These are phyloP conservation scores for Hirtodrosophila alboralis DNA, from an alignment of 2,888 invertebrate species.

Conservation along the genomic window DNA sequence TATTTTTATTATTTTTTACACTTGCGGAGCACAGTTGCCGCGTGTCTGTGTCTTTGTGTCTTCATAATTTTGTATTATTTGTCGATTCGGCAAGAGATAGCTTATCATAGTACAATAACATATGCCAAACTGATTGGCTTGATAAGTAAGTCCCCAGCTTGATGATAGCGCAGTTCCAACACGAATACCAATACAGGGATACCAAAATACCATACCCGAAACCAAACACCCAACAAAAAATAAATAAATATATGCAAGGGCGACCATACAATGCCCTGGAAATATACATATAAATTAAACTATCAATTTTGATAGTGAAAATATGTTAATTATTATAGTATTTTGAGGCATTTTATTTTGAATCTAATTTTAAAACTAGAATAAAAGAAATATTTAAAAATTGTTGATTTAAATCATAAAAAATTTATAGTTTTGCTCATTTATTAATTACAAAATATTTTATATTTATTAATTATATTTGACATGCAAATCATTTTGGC, in stretches of 20 bases:
- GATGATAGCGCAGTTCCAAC: conserved; percentile 19
- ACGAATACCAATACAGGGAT: conserved; percentile 23
- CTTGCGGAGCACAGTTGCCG: conserved; percentile 33
- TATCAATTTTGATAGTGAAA: too few species aligned
- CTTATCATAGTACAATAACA: conserved; percentile 62
- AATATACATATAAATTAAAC: background rate
- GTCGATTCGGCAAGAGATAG: conserved; percentile 68
- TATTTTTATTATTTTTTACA: background rate
- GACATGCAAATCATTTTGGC: too few species aligned
- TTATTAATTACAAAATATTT: too few species aligned
- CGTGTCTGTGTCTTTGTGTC: conserved; percentile 32
- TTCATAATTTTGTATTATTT: conserved; percentile 60
- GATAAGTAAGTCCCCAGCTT: conserved; percentile 50
- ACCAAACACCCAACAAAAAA: conserved; percentile 31
- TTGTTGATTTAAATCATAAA: too few species aligned
- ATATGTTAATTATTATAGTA: too few species aligned
- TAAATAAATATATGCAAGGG: background rate
- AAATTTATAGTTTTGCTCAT: too few species aligned
- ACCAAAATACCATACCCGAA: conserved; percentile 35
- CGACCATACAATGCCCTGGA: conserved; percentile 16
- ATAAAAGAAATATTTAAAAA: too few species aligned
- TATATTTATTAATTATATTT: too few species aligned
- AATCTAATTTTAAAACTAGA: too few species aligned
- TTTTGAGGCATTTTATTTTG: too few species aligned
- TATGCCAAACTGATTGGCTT: conserved; percentile 73